A percentile compares a stretch with the other conserved stretches of the same genome.
Conservation (phyloP, 2,888 invertebrate species). For the Andrena haemorrhoa region DNA sequence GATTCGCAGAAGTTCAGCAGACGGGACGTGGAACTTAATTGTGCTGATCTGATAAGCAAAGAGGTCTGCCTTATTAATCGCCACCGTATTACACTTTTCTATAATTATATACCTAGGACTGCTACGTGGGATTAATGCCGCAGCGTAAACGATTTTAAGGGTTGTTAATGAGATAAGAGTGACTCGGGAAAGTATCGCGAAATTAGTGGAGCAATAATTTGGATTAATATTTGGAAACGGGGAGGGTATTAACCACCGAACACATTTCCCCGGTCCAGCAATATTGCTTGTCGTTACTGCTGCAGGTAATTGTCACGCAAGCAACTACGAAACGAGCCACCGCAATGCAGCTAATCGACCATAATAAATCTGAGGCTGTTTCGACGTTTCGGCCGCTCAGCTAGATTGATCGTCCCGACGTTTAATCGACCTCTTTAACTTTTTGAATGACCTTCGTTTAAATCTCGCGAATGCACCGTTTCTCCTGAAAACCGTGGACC, state of each 20-base stretch:
- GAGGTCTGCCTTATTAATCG: neutral
- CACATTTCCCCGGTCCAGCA: neutral
- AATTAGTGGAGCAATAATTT: neutral
- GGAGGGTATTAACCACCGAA: neutral
- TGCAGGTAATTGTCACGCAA: slow-evolving; percentile 46
- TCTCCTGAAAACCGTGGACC: neutral
- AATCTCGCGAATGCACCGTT: neutral
- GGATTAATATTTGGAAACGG: neutral
- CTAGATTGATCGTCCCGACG: slow-evolving; percentile 16
- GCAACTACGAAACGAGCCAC: slow-evolving; percentile 26
- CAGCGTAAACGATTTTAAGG: neutral
- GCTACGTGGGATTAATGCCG: neutral
- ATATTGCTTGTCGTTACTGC: slow-evolving; percentile 45
- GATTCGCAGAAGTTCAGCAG: slow-evolving; percentile 32
- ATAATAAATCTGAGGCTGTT: slow-evolving; percentile 33
- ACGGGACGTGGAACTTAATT: slow-evolving; percentile 12
- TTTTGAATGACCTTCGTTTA: slow-evolving; percentile 3
- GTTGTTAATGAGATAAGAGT: neutral
- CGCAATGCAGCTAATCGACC: slow-evolving; percentile 22
- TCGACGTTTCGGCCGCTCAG: slow-evolving; percentile 35
- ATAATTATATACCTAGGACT: too few relatives aligned
- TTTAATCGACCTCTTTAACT: slow-evolving; percentile 28
- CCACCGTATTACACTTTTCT: too few relatives aligned
- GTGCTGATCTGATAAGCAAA: slow-evolving; percentile 12
- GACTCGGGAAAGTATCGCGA: neutral